These are phyloP conservation scores for Peromyscus californicus DNA, from an alignment of 2,113 vertebrate species.

Conservation along the genomic window DNA sequence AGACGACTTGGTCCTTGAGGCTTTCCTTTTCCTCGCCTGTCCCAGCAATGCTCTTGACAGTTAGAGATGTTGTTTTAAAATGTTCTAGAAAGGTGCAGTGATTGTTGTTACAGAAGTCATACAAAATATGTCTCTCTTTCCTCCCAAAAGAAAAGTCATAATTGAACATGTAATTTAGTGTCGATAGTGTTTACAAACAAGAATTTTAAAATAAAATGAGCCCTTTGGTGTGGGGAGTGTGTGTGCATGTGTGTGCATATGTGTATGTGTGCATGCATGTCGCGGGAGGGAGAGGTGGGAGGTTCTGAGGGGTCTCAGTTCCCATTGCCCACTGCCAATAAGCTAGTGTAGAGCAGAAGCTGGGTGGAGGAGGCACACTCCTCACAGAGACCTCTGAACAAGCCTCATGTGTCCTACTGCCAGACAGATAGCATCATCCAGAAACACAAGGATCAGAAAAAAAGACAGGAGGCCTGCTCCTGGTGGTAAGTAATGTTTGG, in stretches of 20 bases:
- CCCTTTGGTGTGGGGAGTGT: background rate
- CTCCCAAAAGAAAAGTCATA: background rate
- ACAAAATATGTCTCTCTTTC: background rate
- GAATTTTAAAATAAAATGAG: background rate
- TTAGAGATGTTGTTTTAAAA: background rate
- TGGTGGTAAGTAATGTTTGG: background rate
- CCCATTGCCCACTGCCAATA: background rate
- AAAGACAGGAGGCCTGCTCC: background rate
- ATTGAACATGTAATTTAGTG: background rate
- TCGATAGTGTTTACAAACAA: background rate
- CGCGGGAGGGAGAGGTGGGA: fast-evolving
- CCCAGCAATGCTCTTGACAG: background rate
- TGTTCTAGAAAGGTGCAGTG: too few relatives aligned
- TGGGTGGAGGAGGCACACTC: fast-evolving
- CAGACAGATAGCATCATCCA: too few relatives aligned
- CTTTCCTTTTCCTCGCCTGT: background rate
- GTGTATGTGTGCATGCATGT: background rate
- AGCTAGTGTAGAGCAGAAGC: background rate
- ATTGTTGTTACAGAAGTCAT: background rate
- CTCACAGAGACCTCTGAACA: background rate
- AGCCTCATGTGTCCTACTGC: background rate
- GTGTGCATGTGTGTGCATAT: background rate
- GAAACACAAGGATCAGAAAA: background rate
- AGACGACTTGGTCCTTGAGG: background rate
- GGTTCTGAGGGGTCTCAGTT: background rate